A percentile compares a stretch with the other conserved stretches of the same genome.
Evolutionary conservation across 2,888 invertebrate genomes (phyloP).

Genomic region (Acanthosoma haemorrhoidale): DNA sequence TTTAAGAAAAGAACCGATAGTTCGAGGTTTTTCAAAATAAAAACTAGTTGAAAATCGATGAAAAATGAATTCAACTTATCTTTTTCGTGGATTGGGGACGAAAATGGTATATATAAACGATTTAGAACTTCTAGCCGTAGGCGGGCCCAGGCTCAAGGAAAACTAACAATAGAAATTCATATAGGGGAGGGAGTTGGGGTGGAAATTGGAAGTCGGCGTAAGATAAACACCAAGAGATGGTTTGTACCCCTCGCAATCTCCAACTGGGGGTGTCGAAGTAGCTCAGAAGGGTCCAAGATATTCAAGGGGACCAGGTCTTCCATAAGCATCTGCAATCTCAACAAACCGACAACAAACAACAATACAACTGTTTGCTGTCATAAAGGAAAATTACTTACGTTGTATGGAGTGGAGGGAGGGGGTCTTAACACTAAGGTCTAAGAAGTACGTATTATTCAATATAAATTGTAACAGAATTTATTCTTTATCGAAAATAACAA

Average conservation of each 20-base stretch:
- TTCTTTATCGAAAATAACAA: too few relatives aligned
- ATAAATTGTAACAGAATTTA: too few relatives aligned
- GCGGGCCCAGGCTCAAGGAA: constrained; percentile 3
- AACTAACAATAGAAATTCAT: constrained; percentile 10
- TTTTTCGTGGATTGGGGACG: neutral
- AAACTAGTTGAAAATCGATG: neutral
- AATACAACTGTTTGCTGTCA: too few relatives aligned
- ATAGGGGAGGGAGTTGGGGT: constrained; percentile 2
- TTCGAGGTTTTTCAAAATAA: too few relatives aligned
- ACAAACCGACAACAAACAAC: neutral
- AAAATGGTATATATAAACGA: constrained; percentile 3
- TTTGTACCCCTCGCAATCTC: neutral
- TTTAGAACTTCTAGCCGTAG: neutral
- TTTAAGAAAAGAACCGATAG: too few relatives aligned
- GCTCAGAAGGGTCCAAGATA: constrained; percentile 8
- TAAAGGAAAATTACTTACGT: too few relatives aligned
- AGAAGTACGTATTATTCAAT: too few relatives aligned
- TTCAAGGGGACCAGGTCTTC: neutral
- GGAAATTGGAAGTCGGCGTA: neutral
- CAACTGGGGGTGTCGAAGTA: neutral
- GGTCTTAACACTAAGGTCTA: too few relatives aligned
- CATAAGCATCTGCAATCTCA: neutral
- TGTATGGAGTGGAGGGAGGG: too few relatives aligned
- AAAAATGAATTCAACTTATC: neutral
- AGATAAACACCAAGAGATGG: constrained; percentile 2